phyloP scores from a whole-genome alignment of 2,113 vertebrate genomes.

The Dolichallabes microphthalmus region DNA sequence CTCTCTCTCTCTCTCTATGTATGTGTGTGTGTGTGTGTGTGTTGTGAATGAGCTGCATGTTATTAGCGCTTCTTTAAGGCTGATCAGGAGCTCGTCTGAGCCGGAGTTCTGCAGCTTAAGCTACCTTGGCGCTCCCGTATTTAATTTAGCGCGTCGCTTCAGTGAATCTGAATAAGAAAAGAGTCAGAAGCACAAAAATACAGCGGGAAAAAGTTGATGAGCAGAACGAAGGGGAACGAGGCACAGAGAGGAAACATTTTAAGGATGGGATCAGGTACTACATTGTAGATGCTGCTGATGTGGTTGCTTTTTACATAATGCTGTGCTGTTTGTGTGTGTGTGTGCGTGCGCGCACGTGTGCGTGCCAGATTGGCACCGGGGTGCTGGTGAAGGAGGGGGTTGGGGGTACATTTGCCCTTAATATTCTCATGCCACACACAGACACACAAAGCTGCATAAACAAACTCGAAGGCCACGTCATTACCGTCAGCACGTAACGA shows the following conservation, averaged over 20 bases:
- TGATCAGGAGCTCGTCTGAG: constrained; percentile 34
- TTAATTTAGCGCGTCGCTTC: constrained; percentile 48
- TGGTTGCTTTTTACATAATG: constrained; percentile 15
- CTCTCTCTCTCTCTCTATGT: constrained; percentile 16
- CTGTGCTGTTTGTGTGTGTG: constrained; percentile 1
- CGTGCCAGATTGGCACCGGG: not conserved
- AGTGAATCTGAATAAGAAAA: constrained; percentile 33
- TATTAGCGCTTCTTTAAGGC: constrained; percentile 30
- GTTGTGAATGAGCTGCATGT: constrained; percentile 25
- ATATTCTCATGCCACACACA: constrained; percentile 18
- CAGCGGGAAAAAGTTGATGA: not conserved
- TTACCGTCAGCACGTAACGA: not conserved
- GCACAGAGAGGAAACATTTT: constrained; percentile 9
- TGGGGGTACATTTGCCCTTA: constrained; percentile 11
- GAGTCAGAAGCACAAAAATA: constrained; percentile 26
- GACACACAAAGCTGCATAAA: constrained; percentile 4
- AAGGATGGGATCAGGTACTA: not conserved
- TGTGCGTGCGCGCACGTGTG: constrained; percentile 1
- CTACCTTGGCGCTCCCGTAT: constrained; percentile 39
- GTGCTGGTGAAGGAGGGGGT: not conserved
- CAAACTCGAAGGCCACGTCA: not conserved
- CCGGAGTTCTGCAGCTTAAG: constrained; percentile 47
- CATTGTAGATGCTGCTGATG: constrained; percentile 15
- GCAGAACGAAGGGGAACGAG: not conserved
- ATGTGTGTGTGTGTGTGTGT: not conserved